Evolutionary conservation across 2,113 vertebrate genomes (phyloP).

Genomic region (Pyxicephalus adspersus): DNA sequence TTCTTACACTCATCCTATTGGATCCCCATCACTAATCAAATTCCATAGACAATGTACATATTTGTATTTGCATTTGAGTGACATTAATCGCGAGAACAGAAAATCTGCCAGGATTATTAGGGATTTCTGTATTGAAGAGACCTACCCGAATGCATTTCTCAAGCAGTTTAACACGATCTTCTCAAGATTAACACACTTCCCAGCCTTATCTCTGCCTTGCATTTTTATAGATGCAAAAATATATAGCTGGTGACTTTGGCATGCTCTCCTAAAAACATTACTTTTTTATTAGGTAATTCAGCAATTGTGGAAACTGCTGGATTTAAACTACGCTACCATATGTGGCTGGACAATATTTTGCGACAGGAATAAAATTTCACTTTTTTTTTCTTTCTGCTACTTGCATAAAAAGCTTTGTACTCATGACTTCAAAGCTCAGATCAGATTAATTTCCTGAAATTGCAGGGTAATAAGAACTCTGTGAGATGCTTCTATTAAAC

Average conservation of each 20-base stretch:
- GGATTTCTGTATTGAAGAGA: slow-evolving; percentile 35
- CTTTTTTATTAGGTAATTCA: slow-evolving; percentile 53
- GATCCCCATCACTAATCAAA: not conserved
- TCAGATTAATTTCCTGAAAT: slow-evolving; percentile 38
- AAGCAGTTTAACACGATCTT: slow-evolving; percentile 12
- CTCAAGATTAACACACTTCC: slow-evolving; percentile 46
- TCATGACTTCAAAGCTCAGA: slow-evolving; percentile 1
- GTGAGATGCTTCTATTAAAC: slow-evolving; percentile 10
- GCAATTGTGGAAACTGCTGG: slow-evolving; percentile 49
- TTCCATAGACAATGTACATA: not conserved
- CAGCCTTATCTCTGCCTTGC: slow-evolving; percentile 15
- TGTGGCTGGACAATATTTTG: slow-evolving; percentile 43
- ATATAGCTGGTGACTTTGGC: slow-evolving; percentile 52
- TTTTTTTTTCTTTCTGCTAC: slow-evolving; percentile 12
- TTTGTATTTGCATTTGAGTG: not conserved
- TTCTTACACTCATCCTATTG: not conserved
- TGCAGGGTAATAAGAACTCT: slow-evolving; percentile 25
- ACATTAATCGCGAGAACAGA: not conserved
- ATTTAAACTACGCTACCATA: slow-evolving; percentile 51
- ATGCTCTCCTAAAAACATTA: slow-evolving; percentile 44
- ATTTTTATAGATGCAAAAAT: slow-evolving; percentile 55
- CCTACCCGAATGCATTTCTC: not conserved
- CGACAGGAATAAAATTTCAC: slow-evolving; percentile 16
- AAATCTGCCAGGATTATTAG: slow-evolving; percentile 48
- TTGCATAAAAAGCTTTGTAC: slow-evolving; percentile 44